These are phyloP conservation scores for Gallinago stenura DNA, from an alignment of 2,797 vertebrate genomes.

Conservation along the genomic window DNA sequence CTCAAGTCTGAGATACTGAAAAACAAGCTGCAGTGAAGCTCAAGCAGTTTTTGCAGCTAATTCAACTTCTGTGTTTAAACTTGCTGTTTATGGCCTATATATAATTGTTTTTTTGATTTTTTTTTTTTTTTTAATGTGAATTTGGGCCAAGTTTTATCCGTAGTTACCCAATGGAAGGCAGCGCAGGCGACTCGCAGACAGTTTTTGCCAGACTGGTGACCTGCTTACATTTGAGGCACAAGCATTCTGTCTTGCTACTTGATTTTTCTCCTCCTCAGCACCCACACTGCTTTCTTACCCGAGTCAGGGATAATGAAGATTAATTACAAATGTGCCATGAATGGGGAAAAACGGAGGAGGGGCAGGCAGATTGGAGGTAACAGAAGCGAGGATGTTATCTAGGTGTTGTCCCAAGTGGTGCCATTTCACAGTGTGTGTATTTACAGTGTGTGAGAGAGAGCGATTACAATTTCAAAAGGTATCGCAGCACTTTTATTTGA, in stretches of 20 bases:
- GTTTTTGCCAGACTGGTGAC: not conserved
- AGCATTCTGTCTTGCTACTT: not conserved
- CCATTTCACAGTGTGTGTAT: not conserved
- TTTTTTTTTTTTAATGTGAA: not conserved
- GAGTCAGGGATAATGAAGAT: not conserved
- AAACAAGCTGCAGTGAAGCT: not conserved
- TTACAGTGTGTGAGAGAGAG: not conserved
- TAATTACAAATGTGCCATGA: not conserved
- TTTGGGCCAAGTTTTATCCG: not conserved
- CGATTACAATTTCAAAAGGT: not conserved
- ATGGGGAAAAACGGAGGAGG: not conserved
- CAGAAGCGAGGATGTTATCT: not conserved
- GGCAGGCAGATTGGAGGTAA: not conserved
- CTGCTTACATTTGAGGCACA: not conserved
- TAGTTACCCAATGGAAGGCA: not conserved
- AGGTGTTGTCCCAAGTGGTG: not conserved
- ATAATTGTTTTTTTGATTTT: not conserved
- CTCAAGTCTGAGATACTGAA: not conserved
- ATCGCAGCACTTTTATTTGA: not conserved
- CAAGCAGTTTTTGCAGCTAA: not conserved
- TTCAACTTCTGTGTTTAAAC: not conserved
- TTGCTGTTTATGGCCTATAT: not conserved
- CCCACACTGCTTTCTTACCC: not conserved
- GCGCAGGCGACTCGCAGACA: not conserved
- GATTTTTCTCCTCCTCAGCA: not conserved